Evolutionary conservation across 2,113 vertebrate genomes (phyloP).

Genomic region (Stictonetta naevosa): DNA sequence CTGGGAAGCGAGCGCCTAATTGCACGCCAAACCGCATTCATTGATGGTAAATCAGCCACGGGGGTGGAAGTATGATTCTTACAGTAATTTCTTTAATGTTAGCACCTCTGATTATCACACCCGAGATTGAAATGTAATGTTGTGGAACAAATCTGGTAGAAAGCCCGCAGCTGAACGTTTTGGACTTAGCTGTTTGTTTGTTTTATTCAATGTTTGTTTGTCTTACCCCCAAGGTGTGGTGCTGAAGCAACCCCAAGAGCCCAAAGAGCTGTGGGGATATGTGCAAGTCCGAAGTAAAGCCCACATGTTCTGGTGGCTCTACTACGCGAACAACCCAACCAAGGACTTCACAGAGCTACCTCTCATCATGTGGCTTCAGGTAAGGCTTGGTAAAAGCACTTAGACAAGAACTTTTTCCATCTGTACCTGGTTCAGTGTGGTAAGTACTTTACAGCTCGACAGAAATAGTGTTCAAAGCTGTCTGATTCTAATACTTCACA

Average conservation of each 20-base stretch:
- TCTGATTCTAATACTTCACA: not conserved
- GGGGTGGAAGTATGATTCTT: not conserved
- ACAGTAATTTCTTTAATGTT: not conserved
- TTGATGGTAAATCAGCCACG: not conserved
- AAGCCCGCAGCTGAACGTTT: not conserved
- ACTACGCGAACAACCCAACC: slow-evolving; percentile 80
- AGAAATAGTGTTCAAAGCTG: not conserved
- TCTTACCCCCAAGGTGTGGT: slow-evolving; percentile 37
- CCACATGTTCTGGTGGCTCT: slow-evolving; percentile 99
- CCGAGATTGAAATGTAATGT: not conserved
- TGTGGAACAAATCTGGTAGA: not conserved
- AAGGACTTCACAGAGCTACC: slow-evolving; percentile 82
- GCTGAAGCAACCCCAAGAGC: slow-evolving; percentile 14
- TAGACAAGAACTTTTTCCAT: not conserved
- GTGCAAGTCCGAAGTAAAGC: slow-evolving; percentile 88
- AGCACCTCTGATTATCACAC: not conserved
- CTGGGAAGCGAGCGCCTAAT: not conserved
- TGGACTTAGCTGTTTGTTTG: not conserved
- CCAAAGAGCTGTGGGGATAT: slow-evolving; percentile 87
- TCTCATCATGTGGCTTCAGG: slow-evolving; percentile 97
- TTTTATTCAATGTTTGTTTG: not conserved
- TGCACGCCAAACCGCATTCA: not conserved
- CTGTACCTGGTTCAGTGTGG: not conserved
- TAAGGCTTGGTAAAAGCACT: slow-evolving; percentile 35
- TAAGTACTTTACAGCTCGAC: not conserved